A percentile compares a stretch with the other conserved stretches of the same genome.
Conservation (phyloP, 2,888 invertebrate species). For the Cheiracanthium punctorium region DNA sequence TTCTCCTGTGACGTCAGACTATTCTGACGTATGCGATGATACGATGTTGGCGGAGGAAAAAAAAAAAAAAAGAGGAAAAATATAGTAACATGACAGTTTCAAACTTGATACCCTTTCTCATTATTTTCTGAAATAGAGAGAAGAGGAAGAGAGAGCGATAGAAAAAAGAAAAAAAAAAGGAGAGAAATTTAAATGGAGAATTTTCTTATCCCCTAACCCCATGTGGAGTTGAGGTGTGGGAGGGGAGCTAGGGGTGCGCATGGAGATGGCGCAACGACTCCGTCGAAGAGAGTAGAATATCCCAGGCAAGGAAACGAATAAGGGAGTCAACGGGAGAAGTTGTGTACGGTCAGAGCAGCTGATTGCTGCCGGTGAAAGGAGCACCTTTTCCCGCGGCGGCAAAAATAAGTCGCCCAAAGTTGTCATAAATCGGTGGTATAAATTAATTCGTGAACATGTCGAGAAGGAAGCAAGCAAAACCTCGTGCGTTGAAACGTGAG, state of each 20-base stretch:
- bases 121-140: neutral
- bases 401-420: neutral
- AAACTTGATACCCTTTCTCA: neutral
- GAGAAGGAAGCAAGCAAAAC: slow-evolving; percentile 84
- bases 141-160: neutral
- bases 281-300: neutral
- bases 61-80: neutral
- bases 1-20: neutral
- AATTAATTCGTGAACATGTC: slow-evolving; percentile 78
- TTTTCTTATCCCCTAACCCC: neutral
- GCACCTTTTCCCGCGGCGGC: neutral
- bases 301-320: neutral
- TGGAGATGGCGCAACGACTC: slow-evolving; percentile 31
- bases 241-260: slow-evolving; percentile 38
- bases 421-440: neutral
- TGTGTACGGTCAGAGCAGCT: neutral
- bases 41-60: neutral
- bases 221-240: neutral
- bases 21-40: slow-evolving; percentile 5
- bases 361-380: neutral
- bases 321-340: neutral
- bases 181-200: neutral
- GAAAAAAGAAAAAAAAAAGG: neutral
- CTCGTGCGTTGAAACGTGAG: slow-evolving; percentile 84
- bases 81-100: neutral